Base-by-base conservation (phyloP, 2,113 vertebrate genomes). In the Todiramphus chloris region DNA sequence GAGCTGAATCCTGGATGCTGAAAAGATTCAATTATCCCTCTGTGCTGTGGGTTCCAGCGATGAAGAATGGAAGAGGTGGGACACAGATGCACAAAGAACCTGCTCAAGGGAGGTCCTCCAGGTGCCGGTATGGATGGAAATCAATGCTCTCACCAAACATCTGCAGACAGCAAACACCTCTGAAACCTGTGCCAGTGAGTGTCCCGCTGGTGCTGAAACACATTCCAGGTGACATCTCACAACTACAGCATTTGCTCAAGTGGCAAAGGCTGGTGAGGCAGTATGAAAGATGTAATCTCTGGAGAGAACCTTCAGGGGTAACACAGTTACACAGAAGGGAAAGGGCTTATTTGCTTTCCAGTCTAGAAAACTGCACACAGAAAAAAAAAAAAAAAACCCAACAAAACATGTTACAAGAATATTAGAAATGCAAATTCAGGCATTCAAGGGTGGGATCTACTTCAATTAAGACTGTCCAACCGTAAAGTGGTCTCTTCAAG, bases 111-210 rank as follows among this genome's bases (percentile, higher is more conserved):
- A 69, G 23, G 37, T 48, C 44, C 39, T 90, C 17, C 53, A 73
- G 63, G 35, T 2, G 1, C 0, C 0, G 30, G 46, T 28, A 6
- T 1, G 11, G 60, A 37, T 81, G 31, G 50, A 55, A 70, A 87
- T 55, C 50, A 37, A 13, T 0, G 0, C 23, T 79, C 48, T 87
- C 48, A 70, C 56, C 48, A 72, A 70, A n/a, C 39, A 60, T 13
- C 60, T 91, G 60, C 77, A 78, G 84, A 41, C 64, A 87, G 25
- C 51, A 74, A 62, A 51, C 16, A 59, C 17, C 1, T 37, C 72
- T 72, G 87, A 70, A 82, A 84, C 41, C 9, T 16, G 39, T 37
- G 30, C 33, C 66, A 33, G 13, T 11, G 37, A 55, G 33, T 3
- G 12, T 46, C 51, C 44, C 1, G 0, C 16, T 43, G 41, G 33